A percentile compares a stretch with the other conserved stretches of the same genome.
Conservation (phyloP, 2,888 invertebrate genomes). For the Amphimallon solstitiale region DNA sequence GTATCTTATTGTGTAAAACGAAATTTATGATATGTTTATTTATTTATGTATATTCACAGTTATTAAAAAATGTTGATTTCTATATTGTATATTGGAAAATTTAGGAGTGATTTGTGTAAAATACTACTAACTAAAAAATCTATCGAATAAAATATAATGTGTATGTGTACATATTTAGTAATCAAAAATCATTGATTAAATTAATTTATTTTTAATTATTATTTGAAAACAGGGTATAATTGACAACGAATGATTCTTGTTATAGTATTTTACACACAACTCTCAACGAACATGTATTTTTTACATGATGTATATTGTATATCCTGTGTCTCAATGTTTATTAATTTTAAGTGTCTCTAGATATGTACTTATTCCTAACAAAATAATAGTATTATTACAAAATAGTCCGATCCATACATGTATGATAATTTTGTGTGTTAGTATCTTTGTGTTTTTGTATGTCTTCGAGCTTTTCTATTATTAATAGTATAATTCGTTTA, state of each 20-base stretch:
- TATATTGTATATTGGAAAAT: slow-evolving; percentile 16
- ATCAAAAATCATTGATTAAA: slow-evolving; percentile 29
- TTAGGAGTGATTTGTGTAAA: slow-evolving; percentile 27
- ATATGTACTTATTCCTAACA: slow-evolving; percentile 49
- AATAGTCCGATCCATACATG: slow-evolving; percentile 38
- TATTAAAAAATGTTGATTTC: neutral
- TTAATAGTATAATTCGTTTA: slow-evolving; percentile 48
- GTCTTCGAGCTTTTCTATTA: slow-evolving; percentile 38
- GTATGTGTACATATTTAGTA: neutral
- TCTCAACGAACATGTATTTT: slow-evolving; percentile 4
- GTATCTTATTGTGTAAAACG: slow-evolving; percentile 43
- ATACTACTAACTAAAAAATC: slow-evolving; percentile 14
- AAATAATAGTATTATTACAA: slow-evolving; percentile 56
- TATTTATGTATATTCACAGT: slow-evolving; percentile 40
- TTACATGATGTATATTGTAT: slow-evolving; percentile 13
- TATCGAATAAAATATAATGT: slow-evolving; percentile 19
- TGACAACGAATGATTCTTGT: slow-evolving; percentile 23
- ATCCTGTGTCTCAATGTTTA: slow-evolving; percentile 9
- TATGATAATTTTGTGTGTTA: slow-evolving; percentile 25
- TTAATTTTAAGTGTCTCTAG: slow-evolving; percentile 39
- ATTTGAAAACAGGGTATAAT: slow-evolving; percentile 31
- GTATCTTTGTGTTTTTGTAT: slow-evolving; percentile 29
- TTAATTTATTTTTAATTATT: slow-evolving; percentile 47
- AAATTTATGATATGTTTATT: slow-evolving; percentile 41
- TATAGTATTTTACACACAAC: slow-evolving; percentile 15